Evolutionary conservation across 2,113 vertebrate species (phyloP), one percentile per base, ranked within the genome.

Genomic region (Pterocles gutturalis): DNA sequence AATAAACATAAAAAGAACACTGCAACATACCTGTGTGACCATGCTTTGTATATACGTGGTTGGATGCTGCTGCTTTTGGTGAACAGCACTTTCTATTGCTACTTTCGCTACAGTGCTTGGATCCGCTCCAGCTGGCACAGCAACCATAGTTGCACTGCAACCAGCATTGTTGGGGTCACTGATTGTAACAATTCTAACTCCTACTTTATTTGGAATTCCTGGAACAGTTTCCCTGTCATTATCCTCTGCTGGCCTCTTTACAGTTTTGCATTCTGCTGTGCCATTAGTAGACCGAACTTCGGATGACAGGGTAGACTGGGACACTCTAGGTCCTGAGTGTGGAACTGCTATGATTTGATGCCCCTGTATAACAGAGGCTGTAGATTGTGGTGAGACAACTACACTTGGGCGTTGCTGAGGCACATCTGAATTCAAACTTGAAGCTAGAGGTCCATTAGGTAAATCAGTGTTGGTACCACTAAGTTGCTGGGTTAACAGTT

Each of bases 51-150:
- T 95, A 91, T 98, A 98, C 45, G 98, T 93, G 90, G 99, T 97
- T 54, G 98, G 98, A 96, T 99, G 98, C 97, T 99, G 98, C 98
- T 99, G 99, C 98, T 99, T 99, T 98, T 99, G 99, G 98, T 99
- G 99, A 96, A 98, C 98, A 98, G 99, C 99, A 91, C 99, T 99
- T 98, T 99, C 99, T 99, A 99, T 99, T 99, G 99, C 99, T 99
- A 99, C 99, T 99, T 99, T 99, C 96, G 99, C 99, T 99, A 99
- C 99, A 98, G 99, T 99, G 99, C 99, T 99, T 98, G 99, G 99
- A 98, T 99, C 99, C 71, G 99, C 99, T 96, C 99, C 99, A 62
- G 99, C 99, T 64, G 99, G 99, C 96, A 99, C 99, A 5, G 99
- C 99, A 98, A 99, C 99, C 99, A 99, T 99, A 29, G 99, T 99